Evolutionary conservation across 2,113 vertebrate species (phyloP), one percentile per base, ranked within the genome.

Genomic region (Phrynocephalus versicolor): DNA sequence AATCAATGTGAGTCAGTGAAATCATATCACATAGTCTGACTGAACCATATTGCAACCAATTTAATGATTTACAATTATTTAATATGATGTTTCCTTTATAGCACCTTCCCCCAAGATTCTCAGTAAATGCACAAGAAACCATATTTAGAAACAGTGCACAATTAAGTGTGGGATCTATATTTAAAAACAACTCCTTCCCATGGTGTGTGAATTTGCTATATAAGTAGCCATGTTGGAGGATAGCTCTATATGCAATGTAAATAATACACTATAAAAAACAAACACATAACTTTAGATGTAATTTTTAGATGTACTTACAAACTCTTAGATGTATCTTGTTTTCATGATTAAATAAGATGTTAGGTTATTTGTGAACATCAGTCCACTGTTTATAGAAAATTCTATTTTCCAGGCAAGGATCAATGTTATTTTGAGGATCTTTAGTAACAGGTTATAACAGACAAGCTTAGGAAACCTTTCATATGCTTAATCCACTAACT

Each of bases 381-480:
- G 41, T 81, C 27, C 55, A 90, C 55, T 27, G 75, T 72, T 65
- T 92, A 80, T 35, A 75, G 89, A 91, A 83, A 5, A 89, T 77
- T 21, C n/a, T 57, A 76, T 84, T 93, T 89, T 92, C 80, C 37
- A 87, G 85, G 37, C 58, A 93, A 87, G 91, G 51, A 90, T 82
- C 16, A 90, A 58, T 60, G 91, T n/a, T 77, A 67, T 88, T 85
- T 89, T 60, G 0, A 0, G 25, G 83, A 91, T 83, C 60, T 81
- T 92, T 90, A 90, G 71, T 92, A 95, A 91, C 91, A 90, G 96
- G 95, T 96, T 95, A 89, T 88, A 91, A 89, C 90, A 94, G 89
- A 94, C 80, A 89, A 81, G 71, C 83, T 94, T 85, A 92, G 88
- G 91, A 94, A 90, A 94, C 72, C 90, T 95, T 95, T 96, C 90